Base-by-base conservation (phyloP, 2,797 vertebrate genomes). In the Chloroceryle inda region DNA sequence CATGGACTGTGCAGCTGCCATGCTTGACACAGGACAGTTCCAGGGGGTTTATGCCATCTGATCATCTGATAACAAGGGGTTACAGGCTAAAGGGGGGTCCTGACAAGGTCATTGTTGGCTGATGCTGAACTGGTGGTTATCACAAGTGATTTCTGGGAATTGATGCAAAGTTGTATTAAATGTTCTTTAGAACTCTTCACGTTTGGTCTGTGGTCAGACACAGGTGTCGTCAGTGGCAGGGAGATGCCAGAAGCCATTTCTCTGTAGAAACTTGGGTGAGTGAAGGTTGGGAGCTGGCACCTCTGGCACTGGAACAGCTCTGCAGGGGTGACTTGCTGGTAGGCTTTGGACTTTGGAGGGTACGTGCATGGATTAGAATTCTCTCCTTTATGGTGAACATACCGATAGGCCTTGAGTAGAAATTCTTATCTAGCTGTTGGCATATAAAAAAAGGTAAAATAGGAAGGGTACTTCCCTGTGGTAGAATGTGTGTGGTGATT, bases 241-340 rank as follows among this genome's bases (percentile, higher is more conserved):
- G 49, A 63, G 61, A 31, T 38, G 15, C 21, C 24, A 42, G 52
- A 52, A 53, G 33, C 15, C 9, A 4, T 62, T 83, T 62, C 49
- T 63, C 21, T 55, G 0, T 6, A 14, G 38, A 18, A 53, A 5
- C 4, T 1, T 44, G 29, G 5, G 15, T 16, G 31, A 29, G 7
- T 9, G 35, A 38, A 50, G 23, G 40, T 24, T 33, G 67, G 45
- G 45, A 71, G 19, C 16, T 66, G 56, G 7, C 11, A 45, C 23
- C 5, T 44, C 45, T 61, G 38, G 35, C 29, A 21, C n/a, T 35
- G 22, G 27, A 29, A 16, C 21, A 55, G 40, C 29, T 86, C 35
- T 55, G 56, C 40, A 13, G 29, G 21, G n/a, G 4, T 58, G 24
- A 31, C 33, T 38, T 21, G 24, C 6, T 19, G 27, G 18, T 13